phyloP scores from a whole-genome alignment of 2,888 invertebrate genomes.

The Strigamia maritima region DNA sequence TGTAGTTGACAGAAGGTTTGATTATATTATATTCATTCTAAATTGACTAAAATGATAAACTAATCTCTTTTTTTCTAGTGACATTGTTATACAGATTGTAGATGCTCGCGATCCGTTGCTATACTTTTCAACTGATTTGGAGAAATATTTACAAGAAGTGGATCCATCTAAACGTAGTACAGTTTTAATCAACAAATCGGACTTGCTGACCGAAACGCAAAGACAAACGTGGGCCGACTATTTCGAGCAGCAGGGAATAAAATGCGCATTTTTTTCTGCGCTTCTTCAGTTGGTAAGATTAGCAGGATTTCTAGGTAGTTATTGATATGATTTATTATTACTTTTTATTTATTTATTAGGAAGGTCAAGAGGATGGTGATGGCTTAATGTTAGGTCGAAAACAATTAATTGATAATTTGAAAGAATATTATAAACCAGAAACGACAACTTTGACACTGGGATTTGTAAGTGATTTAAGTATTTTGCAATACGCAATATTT shows the following conservation, averaged over 20 bases:
- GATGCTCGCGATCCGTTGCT: conserved; percentile 94
- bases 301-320: not conserved
- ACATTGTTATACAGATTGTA: conserved; percentile 87
- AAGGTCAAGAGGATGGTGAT: not conserved
- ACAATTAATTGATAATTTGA: not conserved
- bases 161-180: conserved; percentile 69
- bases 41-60: not conserved
- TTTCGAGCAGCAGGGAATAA: conserved; percentile 67
- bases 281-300: conserved; percentile 48
- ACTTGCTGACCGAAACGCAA: conserved; percentile 77
- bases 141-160: conserved; percentile 77
- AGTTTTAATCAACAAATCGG: conserved; percentile 92
- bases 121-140: conserved; percentile 88
- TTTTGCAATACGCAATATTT: not conserved
- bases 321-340: not conserved
- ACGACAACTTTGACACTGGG: not conserved
- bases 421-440: not conserved
- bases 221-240: conserved; percentile 76
- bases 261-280: conserved; percentile 89
- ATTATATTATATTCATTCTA: not conserved
- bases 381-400: not conserved
- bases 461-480: not conserved
- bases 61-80: conserved; percentile 58
- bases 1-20: conserved; percentile 78
- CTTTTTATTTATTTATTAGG: not conserved